These are phyloP conservation scores for Mellivora capensis DNA, from an alignment of 2,113 vertebrate species.

Conservation along the genomic window DNA sequence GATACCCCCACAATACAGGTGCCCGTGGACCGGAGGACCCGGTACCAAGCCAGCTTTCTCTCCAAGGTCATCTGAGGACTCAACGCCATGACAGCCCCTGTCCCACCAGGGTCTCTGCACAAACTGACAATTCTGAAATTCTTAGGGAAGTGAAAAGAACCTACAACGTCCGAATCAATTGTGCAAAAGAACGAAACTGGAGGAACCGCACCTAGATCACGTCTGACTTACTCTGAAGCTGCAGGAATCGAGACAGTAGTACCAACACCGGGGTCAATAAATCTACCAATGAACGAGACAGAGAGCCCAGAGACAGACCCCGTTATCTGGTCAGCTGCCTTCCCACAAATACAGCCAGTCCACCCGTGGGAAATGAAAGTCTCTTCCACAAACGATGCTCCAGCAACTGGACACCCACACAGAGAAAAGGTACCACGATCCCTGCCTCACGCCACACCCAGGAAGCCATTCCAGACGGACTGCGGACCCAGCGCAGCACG, in stretches of 20 bases:
- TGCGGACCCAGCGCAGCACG: rapidly evolving
- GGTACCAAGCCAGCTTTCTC: not conserved
- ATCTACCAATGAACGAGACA: too few relatives aligned
- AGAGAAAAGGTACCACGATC: rapidly evolving
- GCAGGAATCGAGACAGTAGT: rapidly evolving
- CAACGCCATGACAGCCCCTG: too few relatives aligned
- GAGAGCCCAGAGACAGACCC: not conserved
- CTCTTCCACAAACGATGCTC: not conserved
- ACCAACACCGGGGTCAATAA: not conserved
- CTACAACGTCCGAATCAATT: not conserved
- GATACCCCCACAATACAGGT: too few relatives aligned
- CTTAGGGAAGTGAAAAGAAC: not conserved
- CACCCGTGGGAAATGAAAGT: not conserved
- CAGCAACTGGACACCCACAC: not conserved
- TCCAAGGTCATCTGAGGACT: not conserved
- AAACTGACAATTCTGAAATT: not conserved
- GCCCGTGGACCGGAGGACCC: rapidly evolving
- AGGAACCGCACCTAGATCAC: rapidly evolving
- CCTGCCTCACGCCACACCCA: not conserved
- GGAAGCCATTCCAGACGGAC: too few relatives aligned
- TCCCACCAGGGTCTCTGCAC: not conserved
- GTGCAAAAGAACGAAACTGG: not conserved
- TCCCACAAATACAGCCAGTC: too few relatives aligned
- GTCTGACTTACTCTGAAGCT: not conserved
- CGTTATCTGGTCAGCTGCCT: too few relatives aligned